These are phyloP conservation scores for Phrynosoma blainvillii DNA, from an alignment of 2,113 vertebrate genomes.

Conservation along the genomic window DNA sequence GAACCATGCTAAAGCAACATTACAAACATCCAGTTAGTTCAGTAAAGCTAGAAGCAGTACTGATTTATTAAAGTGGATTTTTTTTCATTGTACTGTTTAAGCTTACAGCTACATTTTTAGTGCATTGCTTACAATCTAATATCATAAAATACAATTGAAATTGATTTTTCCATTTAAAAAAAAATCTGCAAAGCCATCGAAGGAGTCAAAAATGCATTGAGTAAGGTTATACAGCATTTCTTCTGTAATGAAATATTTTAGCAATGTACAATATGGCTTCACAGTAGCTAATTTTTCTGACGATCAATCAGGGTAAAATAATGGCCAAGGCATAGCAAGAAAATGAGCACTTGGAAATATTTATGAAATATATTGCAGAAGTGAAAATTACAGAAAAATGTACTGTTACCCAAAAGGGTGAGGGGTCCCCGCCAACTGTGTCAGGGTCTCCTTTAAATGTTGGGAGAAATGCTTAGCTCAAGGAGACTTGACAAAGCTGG, in stretches of 20 bases:
- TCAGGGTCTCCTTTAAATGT: too few relatives aligned
- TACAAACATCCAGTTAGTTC: conserved; percentile 5
- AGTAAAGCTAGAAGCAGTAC: background rate
- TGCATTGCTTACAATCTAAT: conserved; percentile 44
- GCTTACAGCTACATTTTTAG: conserved; percentile 36
- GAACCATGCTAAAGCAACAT: conserved; percentile 26
- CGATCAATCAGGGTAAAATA: conserved; percentile 5
- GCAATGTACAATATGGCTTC: conserved; percentile 15
- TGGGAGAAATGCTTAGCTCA: too few relatives aligned
- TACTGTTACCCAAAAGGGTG: background rate
- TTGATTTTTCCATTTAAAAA: conserved; percentile 39
- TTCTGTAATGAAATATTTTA: conserved; percentile 33
- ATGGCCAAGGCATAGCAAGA: background rate
- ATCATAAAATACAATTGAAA: conserved; percentile 56
- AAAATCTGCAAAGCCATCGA: conserved; percentile 28
- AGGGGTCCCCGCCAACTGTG: too few relatives aligned
- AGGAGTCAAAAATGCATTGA: conserved; percentile 20
- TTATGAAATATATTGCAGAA: conserved; percentile 11
- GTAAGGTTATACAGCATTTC: conserved; percentile 15
- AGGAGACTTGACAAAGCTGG: too few relatives aligned
- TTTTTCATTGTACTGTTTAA: conserved; percentile 41
- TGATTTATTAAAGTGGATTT: background rate
- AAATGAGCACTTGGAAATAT: background rate
- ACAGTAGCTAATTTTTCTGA: conserved; percentile 29
- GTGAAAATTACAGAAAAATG: background rate